Evolutionary conservation across 2,113 vertebrate genomes (phyloP), one percentile per base, ranked within the genome.

Genomic region (Ornithorhynchus anatinus): DNA sequence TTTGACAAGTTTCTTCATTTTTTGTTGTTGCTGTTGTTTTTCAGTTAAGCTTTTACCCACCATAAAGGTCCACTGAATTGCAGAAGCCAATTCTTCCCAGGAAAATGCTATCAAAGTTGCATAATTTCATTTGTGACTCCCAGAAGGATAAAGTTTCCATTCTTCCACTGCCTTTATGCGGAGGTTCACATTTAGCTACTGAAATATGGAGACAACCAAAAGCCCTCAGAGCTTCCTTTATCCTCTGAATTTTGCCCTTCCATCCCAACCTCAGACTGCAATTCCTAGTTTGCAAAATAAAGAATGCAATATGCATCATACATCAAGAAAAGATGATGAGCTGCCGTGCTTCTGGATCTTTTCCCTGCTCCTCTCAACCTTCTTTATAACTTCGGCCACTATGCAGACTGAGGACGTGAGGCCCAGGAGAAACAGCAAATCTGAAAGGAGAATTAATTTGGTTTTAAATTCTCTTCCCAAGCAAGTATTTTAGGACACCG

Each of bases 391-490:
- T 85, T 99, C 98, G 0, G 96, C 94, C 64, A 98, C 96, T 13
- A 98, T 79, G 58, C 97, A 99, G 45, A 99, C 98, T 0, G 97
- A 97, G 1, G 97, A 99, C 6, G 98, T 98, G 64, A 99, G 95
- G 51, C 91, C 94, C 81, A 99, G 50, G 75, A 99, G 95, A 88
- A 99, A 96, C 42, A 99, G 82, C 75, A 99, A 90, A 89, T 99
- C 98, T 99, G 89, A 4, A 89, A 86, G 15, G 23, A 84, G 39
- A 77, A 59, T 14, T 39, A 31, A 4, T 10, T 39, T 3, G 6
- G 35, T 22, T 73, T 80, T 72, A 48, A 7, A 65, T 62, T 19
- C 68, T 53, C 43, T 72, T 14, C 23, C 63, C 50, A 17, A 77
- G 7, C 3, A 38, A n/a, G n/a, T n/a, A n/a, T n/a, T n/a, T n/a